Percentiles rank a stretch among this genome's conserved stretches.
Evolutionary conservation across 2,113 vertebrate genomes (phyloP).

Genomic region (Hyaena hyaena): DNA sequence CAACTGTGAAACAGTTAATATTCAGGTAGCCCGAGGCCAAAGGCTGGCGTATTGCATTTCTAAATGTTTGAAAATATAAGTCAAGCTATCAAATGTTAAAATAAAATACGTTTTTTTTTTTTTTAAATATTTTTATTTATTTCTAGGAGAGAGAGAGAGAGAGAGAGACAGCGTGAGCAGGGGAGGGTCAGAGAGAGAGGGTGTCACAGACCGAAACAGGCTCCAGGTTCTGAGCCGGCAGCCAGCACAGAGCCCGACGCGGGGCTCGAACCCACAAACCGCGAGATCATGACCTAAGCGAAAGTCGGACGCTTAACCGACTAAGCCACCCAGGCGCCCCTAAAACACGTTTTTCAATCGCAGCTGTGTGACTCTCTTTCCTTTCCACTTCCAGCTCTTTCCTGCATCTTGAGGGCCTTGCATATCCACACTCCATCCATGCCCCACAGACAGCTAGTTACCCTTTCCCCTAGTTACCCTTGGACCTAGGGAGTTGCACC

Average conservation of each 20-base stretch:
- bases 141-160: no score
- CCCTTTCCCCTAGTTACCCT: background rate
- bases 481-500: background rate
- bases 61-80: slow-evolving; percentile 3
- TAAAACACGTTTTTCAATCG: no score
- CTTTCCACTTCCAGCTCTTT: background rate
- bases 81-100: background rate
- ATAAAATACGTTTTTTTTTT: background rate
- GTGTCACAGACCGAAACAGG: no score
- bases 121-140: no score
- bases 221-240: no score
- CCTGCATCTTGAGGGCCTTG: rapidly evolving
- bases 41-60: background rate
- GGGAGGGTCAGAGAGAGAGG: no score
- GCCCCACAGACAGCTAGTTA: background rate
- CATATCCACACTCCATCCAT: rapidly evolving
- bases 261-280: no score
- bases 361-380: background rate
- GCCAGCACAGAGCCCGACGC: no score
- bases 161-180: no score
- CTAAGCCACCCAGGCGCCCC: no score
- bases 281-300: no score
- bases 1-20: background rate
- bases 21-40: background rate
- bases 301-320: no score